These are phyloP conservation scores for Cenopis cana DNA, from an alignment of 2,888 invertebrate species.

Conservation along the genomic window DNA sequence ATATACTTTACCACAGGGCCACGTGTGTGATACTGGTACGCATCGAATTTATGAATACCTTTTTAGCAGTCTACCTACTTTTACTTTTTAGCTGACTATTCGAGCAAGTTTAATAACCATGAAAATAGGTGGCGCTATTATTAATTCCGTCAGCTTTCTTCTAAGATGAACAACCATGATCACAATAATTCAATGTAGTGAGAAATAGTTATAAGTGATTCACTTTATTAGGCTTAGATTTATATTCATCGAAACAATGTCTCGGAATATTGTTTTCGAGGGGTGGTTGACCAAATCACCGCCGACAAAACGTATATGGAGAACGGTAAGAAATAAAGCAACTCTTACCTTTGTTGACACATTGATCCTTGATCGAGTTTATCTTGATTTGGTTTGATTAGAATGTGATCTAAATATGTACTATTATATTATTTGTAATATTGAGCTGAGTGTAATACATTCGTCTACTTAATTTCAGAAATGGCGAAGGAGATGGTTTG, in stretches of 20 bases:
- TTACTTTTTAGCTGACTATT: too few relatives aligned
- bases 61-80: too few relatives aligned
- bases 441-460: not conserved
- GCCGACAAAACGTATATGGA: conserved; percentile 95
- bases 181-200: conserved; percentile 50
- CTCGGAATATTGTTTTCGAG: conserved; percentile 91
- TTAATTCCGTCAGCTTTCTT: too few relatives aligned
- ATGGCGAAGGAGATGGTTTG: conserved; percentile 98
- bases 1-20: too few relatives aligned
- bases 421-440: not conserved
- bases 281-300: conserved; percentile 99
- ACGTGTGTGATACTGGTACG: too few relatives aligned
- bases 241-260: conserved; percentile 62
- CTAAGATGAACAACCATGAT: too few relatives aligned
- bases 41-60: too few relatives aligned
- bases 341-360: conserved; percentile 68
- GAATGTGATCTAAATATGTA: conserved; percentile 42
- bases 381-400: conserved; percentile 49
- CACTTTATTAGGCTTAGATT: conserved; percentile 54
- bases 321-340: conserved; percentile 91
- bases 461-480: conserved; percentile 84
- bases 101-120: too few relatives aligned
- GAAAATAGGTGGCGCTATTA: too few relatives aligned
- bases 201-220: conserved; percentile 58
- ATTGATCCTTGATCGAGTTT: conserved; percentile 51